Evolutionary conservation across 1,140 invertebrate genomes (phyloP).

Genomic region (Goniozus legneri): DNA sequence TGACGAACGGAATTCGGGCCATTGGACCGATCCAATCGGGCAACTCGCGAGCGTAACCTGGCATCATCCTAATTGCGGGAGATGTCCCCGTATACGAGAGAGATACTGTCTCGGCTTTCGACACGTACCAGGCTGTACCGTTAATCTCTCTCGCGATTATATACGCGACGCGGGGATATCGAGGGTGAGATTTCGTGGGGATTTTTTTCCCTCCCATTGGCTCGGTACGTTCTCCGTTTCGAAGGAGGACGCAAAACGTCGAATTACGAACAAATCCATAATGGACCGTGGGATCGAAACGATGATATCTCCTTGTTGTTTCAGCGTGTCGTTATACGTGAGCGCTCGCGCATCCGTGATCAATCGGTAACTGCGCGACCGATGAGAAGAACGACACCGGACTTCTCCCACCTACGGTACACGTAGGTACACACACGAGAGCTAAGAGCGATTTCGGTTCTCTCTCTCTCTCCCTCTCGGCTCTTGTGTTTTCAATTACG

Average conservation of each 20-base stretch:
- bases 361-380: constrained; percentile 43
- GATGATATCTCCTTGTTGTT: constrained; percentile 24
- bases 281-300: constrained; percentile 32
- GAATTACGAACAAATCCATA: constrained; percentile 33
- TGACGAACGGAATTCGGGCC: no score
- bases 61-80: background rate
- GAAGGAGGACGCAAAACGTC: constrained; percentile 15
- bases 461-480: no score
- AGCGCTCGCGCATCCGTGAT: constrained; percentile 26
- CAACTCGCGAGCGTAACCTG: background rate
- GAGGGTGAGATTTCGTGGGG: background rate
- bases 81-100: background rate
- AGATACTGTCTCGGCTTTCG: no score
- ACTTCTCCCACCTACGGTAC: no score
- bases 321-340: constrained; percentile 15
- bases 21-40: no score
- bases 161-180: background rate
- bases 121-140: background rate
- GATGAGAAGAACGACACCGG: constrained; percentile 31
- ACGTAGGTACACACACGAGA: no score
- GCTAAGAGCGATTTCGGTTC: no score
- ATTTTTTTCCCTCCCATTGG: no score
- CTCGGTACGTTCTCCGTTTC: no score
- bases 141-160: background rate
- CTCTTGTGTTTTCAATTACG: no score